phyloP scores from a whole-genome alignment of 2,797 vertebrate species.

The Gadopsis marmoratus region DNA sequence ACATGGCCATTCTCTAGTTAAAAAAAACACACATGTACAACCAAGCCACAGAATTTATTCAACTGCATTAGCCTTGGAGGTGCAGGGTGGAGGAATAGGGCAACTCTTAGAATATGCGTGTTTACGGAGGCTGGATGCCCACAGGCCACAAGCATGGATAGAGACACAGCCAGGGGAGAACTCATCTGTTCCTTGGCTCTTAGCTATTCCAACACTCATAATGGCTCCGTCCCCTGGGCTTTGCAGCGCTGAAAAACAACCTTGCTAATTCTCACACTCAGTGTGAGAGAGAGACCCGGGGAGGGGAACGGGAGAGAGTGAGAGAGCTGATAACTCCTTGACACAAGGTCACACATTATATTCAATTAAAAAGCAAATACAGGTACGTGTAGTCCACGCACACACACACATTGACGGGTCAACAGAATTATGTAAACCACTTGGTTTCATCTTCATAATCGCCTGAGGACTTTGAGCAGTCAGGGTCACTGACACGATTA shows the following conservation, averaged over 20 bases:
- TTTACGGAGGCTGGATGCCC: slow-evolving; percentile 69
- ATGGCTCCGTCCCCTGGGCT: slow-evolving; percentile 77
- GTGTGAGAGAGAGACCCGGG: slow-evolving; percentile 30
- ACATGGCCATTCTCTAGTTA: slow-evolving; percentile 19
- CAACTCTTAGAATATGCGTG: slow-evolving; percentile 65
- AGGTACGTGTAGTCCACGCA: slow-evolving; percentile 6
- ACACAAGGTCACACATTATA: slow-evolving; percentile 75
- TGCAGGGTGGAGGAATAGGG: slow-evolving; percentile 33
- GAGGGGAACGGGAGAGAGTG: slow-evolving; percentile 18
- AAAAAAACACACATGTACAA: slow-evolving; percentile 32
- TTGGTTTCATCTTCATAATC: slow-evolving; percentile 72
- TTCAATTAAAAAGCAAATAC: slow-evolving; percentile 53
- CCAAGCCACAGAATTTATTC: slow-evolving; percentile 42
- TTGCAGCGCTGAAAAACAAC: slow-evolving; percentile 74
- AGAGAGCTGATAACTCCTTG: slow-evolving; percentile 69
- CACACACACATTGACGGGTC: slow-evolving; percentile 46
- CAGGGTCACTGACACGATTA: slow-evolving; percentile 77
- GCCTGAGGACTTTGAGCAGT: slow-evolving; percentile 58
- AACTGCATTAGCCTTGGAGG: slow-evolving; percentile 48
- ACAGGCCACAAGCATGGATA: slow-evolving; percentile 66
- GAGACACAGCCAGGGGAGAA: slow-evolving; percentile 72
- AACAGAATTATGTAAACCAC: slow-evolving; percentile 71
- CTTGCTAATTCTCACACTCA: slow-evolving; percentile 75
- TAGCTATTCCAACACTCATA: slow-evolving; percentile 79
- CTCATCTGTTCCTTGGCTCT: slow-evolving; percentile 77